Evolutionary conservation across 1,140 invertebrate species (phyloP), one percentile per base, ranked within the genome.

Genomic region (Heliothis subflexa): DNA sequence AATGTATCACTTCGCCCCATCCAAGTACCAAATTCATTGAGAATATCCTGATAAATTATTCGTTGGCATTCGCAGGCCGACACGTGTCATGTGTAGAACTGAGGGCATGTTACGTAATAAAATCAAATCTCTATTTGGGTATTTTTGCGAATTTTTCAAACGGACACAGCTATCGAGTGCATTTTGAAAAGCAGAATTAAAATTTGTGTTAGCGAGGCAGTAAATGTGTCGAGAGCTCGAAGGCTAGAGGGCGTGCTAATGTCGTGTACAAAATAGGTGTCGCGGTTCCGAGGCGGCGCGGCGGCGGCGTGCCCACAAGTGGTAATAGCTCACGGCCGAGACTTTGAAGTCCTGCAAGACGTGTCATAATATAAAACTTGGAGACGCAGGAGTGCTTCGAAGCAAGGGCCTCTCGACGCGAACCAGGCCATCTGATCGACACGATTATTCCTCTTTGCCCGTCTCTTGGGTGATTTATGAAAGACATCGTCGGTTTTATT

Each of bases 381-480:
- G 76, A 77, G 71, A 78, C 59, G 55, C 61, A 80, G 74, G 80
- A 85, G 86, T 82, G 84, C 75, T 86, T 85, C 77, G 83, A 76
- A 85, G 83, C 70, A 79, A 86, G 83, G 16, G 79, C 81, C 86
- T 81, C 85, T 89, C 49, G 71, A 72, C 70, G 68, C 64, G 81
- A 90, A 88, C 81, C 85, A 88, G 89, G 86, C 75, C 88, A 87
- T 87, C 82, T 83, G 85, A 86, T 89, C 86, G 82, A 82, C 82
- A 72, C 66, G 66, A 84, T 81, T 79, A 80, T 83, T 79, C 40
- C 66, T 81, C 68, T 62, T 64, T 70, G 54, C 68, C 52, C 77
- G 64, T 50, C 55, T 76, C 75, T 79, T 71, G 62, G 77, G n/a
- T 78, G 68, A 78, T 74, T 74, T 79, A 81, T 59, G 71, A 83